phyloP scores from a whole-genome alignment of 2,113 vertebrate species.

The Eupsittula cactorum region DNA sequence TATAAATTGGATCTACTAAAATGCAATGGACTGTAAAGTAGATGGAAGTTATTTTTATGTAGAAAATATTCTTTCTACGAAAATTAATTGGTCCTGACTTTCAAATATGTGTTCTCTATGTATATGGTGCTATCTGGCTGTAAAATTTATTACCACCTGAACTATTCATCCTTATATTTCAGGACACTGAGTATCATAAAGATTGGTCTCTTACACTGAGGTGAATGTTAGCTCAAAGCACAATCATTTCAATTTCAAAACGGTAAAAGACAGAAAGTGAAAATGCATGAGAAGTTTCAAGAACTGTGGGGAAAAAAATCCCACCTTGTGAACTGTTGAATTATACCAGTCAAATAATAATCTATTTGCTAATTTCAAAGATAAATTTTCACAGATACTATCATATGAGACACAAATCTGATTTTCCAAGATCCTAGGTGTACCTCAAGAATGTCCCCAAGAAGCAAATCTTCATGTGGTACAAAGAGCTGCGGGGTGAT shows the following conservation, averaged over 20 bases:
- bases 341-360: neutral
- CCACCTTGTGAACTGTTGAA: conserved; percentile 25
- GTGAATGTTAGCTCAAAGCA: conserved; percentile 54
- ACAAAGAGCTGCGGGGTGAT: neutral
- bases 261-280: conserved; percentile 20
- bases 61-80: conserved; percentile 18
- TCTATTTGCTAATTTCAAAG: conserved; percentile 1
- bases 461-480: neutral
- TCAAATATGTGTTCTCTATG: neutral
- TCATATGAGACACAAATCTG: neutral
- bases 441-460: neutral
- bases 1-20: conserved; percentile 33
- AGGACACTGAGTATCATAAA: conserved; percentile 42
- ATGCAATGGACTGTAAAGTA: conserved; percentile 16
- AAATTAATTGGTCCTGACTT: conserved; percentile 35
- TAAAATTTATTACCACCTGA: conserved; percentile 33
- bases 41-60: neutral
- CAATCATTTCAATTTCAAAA: conserved; percentile 65
- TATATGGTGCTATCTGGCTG: neutral
- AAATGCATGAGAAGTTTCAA: conserved; percentile 40
- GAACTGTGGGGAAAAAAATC: neutral
- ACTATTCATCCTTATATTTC: conserved; percentile 42
- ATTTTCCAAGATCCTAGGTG: neutral
- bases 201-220: conserved; percentile 33
- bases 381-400: neutral